Evolutionary conservation across 2,113 vertebrate species (phyloP).

Genomic region (Piaya cayana): DNA sequence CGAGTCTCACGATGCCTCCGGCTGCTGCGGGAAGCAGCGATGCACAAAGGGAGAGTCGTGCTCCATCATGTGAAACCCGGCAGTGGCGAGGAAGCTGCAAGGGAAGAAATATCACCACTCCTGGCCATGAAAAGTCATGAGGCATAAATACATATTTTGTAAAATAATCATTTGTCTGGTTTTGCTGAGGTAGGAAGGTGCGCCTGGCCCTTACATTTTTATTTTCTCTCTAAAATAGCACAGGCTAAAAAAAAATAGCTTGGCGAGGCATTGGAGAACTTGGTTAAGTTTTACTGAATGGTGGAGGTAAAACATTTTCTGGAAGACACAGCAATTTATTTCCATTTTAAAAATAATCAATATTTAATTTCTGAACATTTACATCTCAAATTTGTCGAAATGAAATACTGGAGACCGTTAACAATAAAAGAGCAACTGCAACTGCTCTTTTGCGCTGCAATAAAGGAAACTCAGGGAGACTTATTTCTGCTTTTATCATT

Average conservation of each 20-base stretch:
- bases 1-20: no score
- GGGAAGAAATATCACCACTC: not conserved
- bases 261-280: not conserved
- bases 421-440: not conserved
- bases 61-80: no score
- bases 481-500: no score
- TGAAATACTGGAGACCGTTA: not conserved
- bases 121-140: not conserved
- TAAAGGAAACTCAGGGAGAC: not conserved
- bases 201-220: not conserved
- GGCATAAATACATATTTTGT: not conserved
- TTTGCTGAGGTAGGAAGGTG: not conserved
- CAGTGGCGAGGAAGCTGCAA: no score
- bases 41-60: no score
- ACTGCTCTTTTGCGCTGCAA: not conserved
- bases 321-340: not conserved
- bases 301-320: not conserved
- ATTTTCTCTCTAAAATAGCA: not conserved
- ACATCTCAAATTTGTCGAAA: not conserved
- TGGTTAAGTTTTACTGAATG: not conserved
- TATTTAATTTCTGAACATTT: not conserved
- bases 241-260: no score
- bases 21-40: no score
- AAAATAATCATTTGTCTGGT: no score
- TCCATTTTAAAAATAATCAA: not conserved